A percentile compares a stretch with the other conserved stretches of the same genome.
Conservation (phyloP, 2,888 invertebrate genomes). For the Tiliacea citrago region DNA sequence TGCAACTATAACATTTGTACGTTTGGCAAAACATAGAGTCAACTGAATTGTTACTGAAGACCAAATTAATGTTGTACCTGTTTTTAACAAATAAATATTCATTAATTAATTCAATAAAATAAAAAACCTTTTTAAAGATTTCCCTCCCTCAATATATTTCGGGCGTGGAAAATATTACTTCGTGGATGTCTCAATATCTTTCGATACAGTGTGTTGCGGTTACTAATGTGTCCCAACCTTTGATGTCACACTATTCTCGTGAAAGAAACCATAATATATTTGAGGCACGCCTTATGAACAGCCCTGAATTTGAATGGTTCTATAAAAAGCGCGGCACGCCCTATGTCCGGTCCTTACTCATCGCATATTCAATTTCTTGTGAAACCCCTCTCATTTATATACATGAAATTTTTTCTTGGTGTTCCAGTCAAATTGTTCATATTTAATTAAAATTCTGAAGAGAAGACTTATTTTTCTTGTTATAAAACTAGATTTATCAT, state of each 20-base stretch:
- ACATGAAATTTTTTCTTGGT: slow-evolving; percentile 63
- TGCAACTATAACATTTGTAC: too few species aligned
- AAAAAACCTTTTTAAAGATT: neutral
- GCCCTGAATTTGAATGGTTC: slow-evolving; percentile 60
- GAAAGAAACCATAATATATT: slow-evolving; percentile 49
- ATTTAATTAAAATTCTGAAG: slow-evolving; percentile 62
- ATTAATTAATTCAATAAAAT: too few species aligned
- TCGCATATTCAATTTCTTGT: slow-evolving; percentile 68
- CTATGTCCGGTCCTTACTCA: slow-evolving; percentile 61
- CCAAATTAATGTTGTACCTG: too few species aligned
- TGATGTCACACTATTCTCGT: slow-evolving; percentile 21
- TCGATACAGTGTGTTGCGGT: neutral
- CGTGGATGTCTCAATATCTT: neutral
- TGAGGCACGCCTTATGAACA: slow-evolving; percentile 48
- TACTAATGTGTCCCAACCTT: slow-evolving; percentile 14
- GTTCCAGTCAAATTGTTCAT: slow-evolving; percentile 53
- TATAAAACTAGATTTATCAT: slow-evolving; percentile 57
- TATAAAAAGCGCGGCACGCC: slow-evolving; percentile 55
- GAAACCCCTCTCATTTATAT: slow-evolving; percentile 66
- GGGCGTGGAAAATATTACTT: neutral
- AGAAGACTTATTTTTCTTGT: slow-evolving; percentile 48
- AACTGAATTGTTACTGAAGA: too few species aligned
- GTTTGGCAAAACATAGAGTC: too few species aligned
- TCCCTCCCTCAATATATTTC: neutral
- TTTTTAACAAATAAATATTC: too few species aligned